Evolutionary conservation across 2,113 vertebrate genomes (phyloP).

Genomic region (Oceanites oceanicus): DNA sequence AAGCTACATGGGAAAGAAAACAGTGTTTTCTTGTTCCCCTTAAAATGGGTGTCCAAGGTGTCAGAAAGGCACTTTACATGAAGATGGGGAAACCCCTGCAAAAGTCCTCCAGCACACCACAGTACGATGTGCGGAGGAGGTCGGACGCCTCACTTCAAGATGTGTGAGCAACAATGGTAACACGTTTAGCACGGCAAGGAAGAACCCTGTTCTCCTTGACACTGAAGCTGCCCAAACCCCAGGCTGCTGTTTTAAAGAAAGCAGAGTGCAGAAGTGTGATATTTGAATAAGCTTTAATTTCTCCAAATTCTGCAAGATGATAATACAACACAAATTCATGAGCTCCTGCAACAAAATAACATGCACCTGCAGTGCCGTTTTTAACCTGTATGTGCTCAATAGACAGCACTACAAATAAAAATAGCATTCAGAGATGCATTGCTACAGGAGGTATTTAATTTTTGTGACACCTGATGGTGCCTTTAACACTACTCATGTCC

Average conservation of each 20-base stretch:
- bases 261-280: background rate
- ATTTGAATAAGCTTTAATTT: background rate
- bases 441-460: background rate
- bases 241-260: background rate
- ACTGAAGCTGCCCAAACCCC: background rate
- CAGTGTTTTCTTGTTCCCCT: background rate
- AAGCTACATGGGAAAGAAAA: background rate
- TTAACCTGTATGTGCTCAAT: background rate
- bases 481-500: constrained; percentile 11
- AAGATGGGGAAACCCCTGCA: background rate
- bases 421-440: background rate
- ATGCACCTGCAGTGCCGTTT: background rate
- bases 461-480: background rate
- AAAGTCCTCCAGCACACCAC: background rate
- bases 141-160: background rate
- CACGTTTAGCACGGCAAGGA: accelerated
- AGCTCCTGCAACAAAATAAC: background rate
- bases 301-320: background rate
- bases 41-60: accelerated
- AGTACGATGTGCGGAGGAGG: background rate
- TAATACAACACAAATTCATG: background rate
- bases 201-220: background rate
- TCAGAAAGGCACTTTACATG: background rate
- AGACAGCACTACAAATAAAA: constrained; percentile 24
- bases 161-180: background rate